Conservation (phyloP, 2,113 vertebrate genomes). For the Callionymus lyra region DNA sequence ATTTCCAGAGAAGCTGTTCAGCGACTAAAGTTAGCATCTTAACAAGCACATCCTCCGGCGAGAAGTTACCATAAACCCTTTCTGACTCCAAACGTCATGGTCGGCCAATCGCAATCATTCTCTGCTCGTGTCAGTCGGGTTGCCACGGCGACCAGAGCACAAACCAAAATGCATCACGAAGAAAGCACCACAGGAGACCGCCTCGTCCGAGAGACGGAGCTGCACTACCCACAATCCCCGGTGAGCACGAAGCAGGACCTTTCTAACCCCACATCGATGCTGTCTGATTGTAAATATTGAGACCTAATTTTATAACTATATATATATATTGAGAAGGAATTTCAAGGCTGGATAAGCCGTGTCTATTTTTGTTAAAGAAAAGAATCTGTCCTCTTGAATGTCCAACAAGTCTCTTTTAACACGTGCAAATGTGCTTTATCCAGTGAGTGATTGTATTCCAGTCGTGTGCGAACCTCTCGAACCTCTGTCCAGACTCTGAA, state of each 20-base stretch:
- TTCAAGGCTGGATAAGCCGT: slow-evolving; percentile 68
- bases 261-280: slow-evolving; percentile 62
- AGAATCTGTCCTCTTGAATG: slow-evolving; percentile 61
- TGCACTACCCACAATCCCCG: slow-evolving; percentile 58
- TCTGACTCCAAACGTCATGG: slow-evolving; percentile 35
- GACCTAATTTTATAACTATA: slow-evolving; percentile 68
- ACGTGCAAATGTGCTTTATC: slow-evolving; percentile 56
- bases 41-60: no score
- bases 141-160: slow-evolving; percentile 16
- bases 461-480: not conserved
- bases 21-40: no score
- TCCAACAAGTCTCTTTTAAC: slow-evolving; percentile 56
- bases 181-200: slow-evolving; percentile 15
- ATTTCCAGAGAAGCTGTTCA: no score
- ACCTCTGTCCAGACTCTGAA: no score
- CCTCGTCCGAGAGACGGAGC: slow-evolving; percentile 25
- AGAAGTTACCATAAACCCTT: not conserved
- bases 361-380: slow-evolving; percentile 76
- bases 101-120: slow-evolving; percentile 44
- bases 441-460: slow-evolving; percentile 62
- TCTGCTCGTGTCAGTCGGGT: slow-evolving; percentile 11
- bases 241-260: slow-evolving; percentile 47
- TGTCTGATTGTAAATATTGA: slow-evolving; percentile 69
- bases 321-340: slow-evolving; percentile 68
- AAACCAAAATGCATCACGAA: slow-evolving; percentile 6